Evolutionary conservation across 2,797 vertebrate species (phyloP).

Genomic region (Emys orbicularis): DNA sequence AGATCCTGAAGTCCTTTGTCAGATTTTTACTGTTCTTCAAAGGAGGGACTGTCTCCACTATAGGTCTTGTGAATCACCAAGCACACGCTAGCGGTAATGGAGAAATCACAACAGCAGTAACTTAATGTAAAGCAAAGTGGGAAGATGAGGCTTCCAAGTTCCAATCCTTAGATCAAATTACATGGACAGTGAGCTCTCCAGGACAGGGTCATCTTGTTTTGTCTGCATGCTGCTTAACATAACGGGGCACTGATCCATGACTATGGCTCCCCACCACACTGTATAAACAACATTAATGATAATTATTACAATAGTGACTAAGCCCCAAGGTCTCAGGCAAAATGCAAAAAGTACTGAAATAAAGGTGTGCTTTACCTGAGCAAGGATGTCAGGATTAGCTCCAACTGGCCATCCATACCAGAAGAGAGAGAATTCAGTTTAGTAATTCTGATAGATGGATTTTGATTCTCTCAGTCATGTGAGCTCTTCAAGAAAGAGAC

Average conservation of each 20-base stretch:
- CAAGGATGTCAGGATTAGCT: neutral
- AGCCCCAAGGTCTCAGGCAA: neutral
- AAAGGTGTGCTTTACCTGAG: neutral
- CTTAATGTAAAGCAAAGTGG: neutral
- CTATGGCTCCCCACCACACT: neutral
- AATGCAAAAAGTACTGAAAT: neutral
- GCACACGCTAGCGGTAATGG: neutral
- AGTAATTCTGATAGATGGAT: neutral
- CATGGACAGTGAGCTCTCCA: neutral
- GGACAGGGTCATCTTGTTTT: too few relatives aligned
- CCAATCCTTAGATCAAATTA: neutral
- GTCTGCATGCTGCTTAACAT: neutral
- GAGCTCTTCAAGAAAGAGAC: neutral
- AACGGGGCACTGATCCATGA: neutral
- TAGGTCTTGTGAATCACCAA: neutral
- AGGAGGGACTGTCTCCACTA: neutral
- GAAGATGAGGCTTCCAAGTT: neutral
- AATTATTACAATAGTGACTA: rapidly evolving
- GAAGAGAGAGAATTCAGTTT: neutral
- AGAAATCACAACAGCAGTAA: neutral
- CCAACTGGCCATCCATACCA: neutral
- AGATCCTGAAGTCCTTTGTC: neutral
- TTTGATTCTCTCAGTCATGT: neutral
- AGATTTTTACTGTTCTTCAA: neutral
- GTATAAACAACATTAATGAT: neutral